Evolutionary conservation across 2,113 vertebrate species (phyloP).

Genomic region (Ailuropoda melanoleuca): DNA sequence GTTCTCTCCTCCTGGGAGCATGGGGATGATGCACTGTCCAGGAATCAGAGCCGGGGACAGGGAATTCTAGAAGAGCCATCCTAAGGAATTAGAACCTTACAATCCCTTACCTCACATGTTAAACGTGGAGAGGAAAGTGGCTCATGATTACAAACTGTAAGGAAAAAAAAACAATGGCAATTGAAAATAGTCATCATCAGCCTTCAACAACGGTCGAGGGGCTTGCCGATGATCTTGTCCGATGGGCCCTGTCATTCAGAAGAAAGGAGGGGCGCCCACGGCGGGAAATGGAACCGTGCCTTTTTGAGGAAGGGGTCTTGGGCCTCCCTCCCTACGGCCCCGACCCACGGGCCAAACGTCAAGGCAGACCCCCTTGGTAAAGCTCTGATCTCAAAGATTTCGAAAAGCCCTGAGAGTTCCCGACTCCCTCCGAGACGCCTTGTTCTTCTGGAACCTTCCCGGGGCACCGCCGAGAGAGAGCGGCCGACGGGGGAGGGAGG

Average conservation of each 20-base stretch:
- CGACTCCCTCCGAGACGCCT: not conserved
- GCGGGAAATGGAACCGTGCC: fast-evolving
- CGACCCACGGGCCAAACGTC: not conserved
- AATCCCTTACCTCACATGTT: not conserved
- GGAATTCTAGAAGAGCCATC: not conserved
- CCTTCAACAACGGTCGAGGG: not conserved
- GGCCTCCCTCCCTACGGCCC: too few species aligned
- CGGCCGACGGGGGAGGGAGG: not conserved
- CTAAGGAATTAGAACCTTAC: not conserved
- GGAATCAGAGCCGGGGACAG: not conserved
- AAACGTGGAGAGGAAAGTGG: not conserved
- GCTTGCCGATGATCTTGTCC: not conserved
- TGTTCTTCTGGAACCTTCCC: not conserved
- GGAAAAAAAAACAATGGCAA: not conserved
- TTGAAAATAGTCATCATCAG: not conserved
- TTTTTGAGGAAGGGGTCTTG: not conserved
- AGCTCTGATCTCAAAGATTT: not conserved
- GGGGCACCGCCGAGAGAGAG: too few species aligned
- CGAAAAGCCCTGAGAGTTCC: not conserved
- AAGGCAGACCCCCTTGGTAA: not conserved
- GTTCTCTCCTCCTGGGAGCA: not conserved
- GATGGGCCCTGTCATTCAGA: not conserved
- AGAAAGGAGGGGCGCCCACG: not conserved
- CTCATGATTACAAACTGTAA: not conserved
- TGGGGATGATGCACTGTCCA: not conserved